These are phyloP conservation scores for Prietella phreatophila DNA, from an alignment of 2,113 vertebrate species.

Conservation along the genomic window DNA sequence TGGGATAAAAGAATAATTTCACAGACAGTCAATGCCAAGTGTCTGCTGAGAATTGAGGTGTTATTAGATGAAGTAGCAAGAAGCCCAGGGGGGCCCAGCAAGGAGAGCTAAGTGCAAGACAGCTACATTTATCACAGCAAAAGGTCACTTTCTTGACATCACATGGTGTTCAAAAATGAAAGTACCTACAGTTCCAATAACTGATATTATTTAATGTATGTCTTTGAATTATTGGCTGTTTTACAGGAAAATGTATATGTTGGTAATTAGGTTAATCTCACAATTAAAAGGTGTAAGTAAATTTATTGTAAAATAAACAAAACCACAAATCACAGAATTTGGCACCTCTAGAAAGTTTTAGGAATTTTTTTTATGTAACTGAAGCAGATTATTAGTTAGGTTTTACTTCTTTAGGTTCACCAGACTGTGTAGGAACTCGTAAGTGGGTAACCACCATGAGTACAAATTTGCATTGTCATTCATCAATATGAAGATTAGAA, in stretches of 20 bases:
- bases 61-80: slow-evolving; percentile 27
- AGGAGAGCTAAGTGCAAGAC: slow-evolving; percentile 26
- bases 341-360: background rate
- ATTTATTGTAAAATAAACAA: background rate
- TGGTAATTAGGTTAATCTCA: background rate
- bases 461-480: background rate
- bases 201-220: background rate
- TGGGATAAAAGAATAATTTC: slow-evolving; percentile 22
- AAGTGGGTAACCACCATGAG: background rate
- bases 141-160: slow-evolving; percentile 39
- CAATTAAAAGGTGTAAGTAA: background rate
- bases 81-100: slow-evolving; percentile 19
- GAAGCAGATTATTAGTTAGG: background rate
- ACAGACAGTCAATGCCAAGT: slow-evolving; percentile 27
- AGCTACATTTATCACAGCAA: slow-evolving; percentile 47
- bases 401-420: background rate
- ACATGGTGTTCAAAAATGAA: slow-evolving; percentile 15
- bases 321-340: background rate
- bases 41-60: slow-evolving; percentile 32
- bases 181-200: background rate
- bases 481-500: background rate
- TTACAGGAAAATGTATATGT: background rate
- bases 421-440: background rate
- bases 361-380: background rate
- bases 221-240: background rate